Base-by-base conservation (phyloP, 2,797 vertebrate species). In the Tauraco hartlaubi region DNA sequence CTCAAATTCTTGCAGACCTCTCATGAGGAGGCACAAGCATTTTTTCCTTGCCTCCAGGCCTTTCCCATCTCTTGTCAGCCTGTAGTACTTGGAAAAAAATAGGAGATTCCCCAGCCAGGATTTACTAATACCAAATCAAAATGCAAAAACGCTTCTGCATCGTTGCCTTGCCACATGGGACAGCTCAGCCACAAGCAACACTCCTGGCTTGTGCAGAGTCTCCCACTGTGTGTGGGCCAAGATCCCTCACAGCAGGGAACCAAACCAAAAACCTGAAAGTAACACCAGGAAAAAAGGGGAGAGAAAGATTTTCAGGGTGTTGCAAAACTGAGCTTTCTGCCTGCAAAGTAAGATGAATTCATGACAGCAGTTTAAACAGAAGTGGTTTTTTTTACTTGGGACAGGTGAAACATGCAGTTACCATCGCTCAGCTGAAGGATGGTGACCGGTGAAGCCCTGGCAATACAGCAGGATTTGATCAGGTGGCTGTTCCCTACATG, bases 51-150 rank as follows among this genome's bases (percentile, higher is more conserved):
- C 82, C 61, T 79, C 49, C 39, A 75, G 69, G 61, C 29, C 9
- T 80, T 91, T 64, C 48, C 76, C 83, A 66, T 66, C 87, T 95
- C 83, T 72, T 90, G 84, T 94, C 81, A 92, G 39, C 39, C 35
- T 46, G 16, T 1, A 64, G 28, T 28, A 23, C 26, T 26, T 64
- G 59, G 67, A n/a, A 77, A 90, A 94, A 94, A 72, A 66, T 10
- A 75, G 8, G 29, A 64, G 21, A 88, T 80, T 66, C 73, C 29
- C 51, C 59, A n/a, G 71, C 11, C 13, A 68, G 39, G 63, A 64
- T 63, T 90, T 68, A 83, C 35, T 39, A 23, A 83, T 39, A 49
- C 41, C 56, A 58, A 28, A 9, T 46, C 5, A 75, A 91, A 92
- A 85, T 21, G 35, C 51, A 76, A 68, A 77, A 12, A n/a, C 26